Base-by-base conservation (phyloP, 2,113 vertebrate species). In the Poeciliopsis retropinna region DNA sequence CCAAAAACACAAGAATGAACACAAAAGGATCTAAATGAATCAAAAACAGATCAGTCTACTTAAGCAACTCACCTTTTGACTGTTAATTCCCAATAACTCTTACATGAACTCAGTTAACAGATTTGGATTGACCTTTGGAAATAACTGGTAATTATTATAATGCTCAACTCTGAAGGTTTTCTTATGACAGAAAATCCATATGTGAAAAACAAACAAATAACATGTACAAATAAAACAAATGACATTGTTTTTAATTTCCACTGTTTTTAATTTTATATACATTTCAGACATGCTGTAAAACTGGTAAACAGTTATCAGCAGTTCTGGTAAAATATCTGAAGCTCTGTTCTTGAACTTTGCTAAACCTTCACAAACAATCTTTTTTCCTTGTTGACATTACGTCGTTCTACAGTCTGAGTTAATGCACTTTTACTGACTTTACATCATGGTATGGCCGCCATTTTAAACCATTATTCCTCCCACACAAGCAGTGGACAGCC, bases 401-500 rank as follows among this genome's bases (percentile, higher is more conserved):
- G 29, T 39, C 54, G 54, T n/a, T 9, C 62, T 41, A 2, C 41
- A 34, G 39, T 70, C 44, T 76, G 28, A 60, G 81, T 79, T 65
- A 83, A 75, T 86, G 76, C 51, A 76, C 83, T 69, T 70, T 67
- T 69, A 62, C 69, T 28, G 70, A 60, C 70, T 86, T 88, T 87
- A 88, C 44, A 85, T 62, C 64, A 31, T 76, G 80, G 87, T 77
- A 89, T 81, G 73, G 57, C 66, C 28, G 60, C 71, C 74, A 69
- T 76, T 75, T 78, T 51, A 57, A 76, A 63, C 74, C 86, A 87
- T 83, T 78, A 85, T 66, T 82, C 75, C 76, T 71, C 64, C 75
- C 72, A 75, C 60, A 29, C 30, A 30, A 39, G 13, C 69, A 76
- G 72, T 63, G 75, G 70, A 51, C 29, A 63, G 61, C 57, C 41